Conservation (phyloP, 2,888 invertebrate species). For the Drosophila niveifrons region DNA sequence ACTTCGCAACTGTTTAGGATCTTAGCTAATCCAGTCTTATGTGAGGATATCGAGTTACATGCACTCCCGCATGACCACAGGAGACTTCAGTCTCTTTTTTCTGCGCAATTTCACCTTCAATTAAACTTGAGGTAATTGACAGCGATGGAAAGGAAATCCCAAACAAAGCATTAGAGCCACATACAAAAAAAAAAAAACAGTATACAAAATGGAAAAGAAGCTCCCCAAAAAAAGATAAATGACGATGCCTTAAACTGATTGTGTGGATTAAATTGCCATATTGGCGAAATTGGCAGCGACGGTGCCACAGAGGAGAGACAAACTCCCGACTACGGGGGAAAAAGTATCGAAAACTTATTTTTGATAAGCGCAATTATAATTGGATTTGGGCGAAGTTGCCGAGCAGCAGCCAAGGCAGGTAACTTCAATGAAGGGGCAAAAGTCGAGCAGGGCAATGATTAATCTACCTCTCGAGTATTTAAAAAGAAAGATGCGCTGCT, state of each 20-base stretch:
- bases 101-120: conserved; percentile 75
- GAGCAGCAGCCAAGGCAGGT: conserved; percentile 47
- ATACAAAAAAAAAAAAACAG: conserved; percentile 33
- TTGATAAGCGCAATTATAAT: conserved; percentile 82
- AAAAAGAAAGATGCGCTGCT: conserved; percentile 63
- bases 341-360: conserved; percentile 80
- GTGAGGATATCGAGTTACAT: conserved; percentile 32
- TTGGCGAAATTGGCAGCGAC: conserved; percentile 78
- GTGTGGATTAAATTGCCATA: conserved; percentile 81
- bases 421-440: conserved; percentile 33
- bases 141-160: conserved; percentile 56
- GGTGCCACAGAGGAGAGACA: conserved; percentile 38
- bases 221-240: conserved; percentile 66
- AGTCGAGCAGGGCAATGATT: conserved; percentile 67
- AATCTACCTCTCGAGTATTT: conserved; percentile 80
- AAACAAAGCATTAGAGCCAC: conserved; percentile 50
- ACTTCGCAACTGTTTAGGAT: conserved; percentile 33
- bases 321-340: conserved; percentile 38
- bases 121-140: conserved; percentile 78
- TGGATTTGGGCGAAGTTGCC: conserved; percentile 75
- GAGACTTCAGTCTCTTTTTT: conserved; percentile 49
- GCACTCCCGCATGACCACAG: conserved; percentile 69
- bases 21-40: conserved; percentile 35
- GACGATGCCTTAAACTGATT: conserved; percentile 80
- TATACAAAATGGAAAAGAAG: conserved; percentile 13